A percentile compares a stretch with the other conserved stretches of the same genome.
Conservation (phyloP, 2,113 vertebrate genomes). For the Nerophis ophidion region DNA sequence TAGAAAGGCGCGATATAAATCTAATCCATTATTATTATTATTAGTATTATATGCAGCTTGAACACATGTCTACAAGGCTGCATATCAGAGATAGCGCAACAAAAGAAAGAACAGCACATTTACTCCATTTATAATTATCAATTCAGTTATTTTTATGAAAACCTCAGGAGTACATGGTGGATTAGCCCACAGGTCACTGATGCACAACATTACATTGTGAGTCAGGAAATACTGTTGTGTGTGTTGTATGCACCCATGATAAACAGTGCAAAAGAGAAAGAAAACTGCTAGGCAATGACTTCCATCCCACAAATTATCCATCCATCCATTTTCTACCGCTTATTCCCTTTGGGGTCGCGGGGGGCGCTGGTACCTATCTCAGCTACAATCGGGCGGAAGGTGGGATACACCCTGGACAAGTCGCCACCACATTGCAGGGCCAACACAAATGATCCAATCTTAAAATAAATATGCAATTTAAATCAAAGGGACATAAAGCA, state of each 20-base stretch:
- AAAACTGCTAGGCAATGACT: slow-evolving; percentile 15
- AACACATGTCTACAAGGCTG: slow-evolving; percentile 45
- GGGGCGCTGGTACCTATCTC: no score
- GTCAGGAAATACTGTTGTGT: background rate
- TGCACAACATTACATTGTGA: slow-evolving; percentile 11
- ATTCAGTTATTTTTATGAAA: slow-evolving; percentile 61
- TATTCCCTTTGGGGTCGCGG: no score
- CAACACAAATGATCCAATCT: background rate
- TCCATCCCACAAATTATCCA: background rate
- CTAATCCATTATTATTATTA: no score
- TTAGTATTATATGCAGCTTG: slow-evolving; percentile 13
- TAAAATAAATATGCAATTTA: background rate
- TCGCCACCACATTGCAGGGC: no score
- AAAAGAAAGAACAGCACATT: slow-evolving; percentile 58
- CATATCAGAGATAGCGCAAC: slow-evolving; percentile 65
- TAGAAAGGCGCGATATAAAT: no score
- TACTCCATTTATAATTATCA: slow-evolving; percentile 67
- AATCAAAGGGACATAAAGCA: background rate
- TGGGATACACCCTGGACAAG: no score
- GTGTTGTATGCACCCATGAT: slow-evolving; percentile 8
- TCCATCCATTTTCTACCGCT: no score
- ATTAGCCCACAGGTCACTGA: slow-evolving; percentile 52
- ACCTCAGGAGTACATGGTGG: slow-evolving; percentile 23
- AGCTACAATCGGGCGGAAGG: no score
- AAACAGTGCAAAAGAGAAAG: slow-evolving; percentile 13